Conservation (phyloP, 2,797 vertebrate genomes). For the Pseudomugil tenellus region DNA sequence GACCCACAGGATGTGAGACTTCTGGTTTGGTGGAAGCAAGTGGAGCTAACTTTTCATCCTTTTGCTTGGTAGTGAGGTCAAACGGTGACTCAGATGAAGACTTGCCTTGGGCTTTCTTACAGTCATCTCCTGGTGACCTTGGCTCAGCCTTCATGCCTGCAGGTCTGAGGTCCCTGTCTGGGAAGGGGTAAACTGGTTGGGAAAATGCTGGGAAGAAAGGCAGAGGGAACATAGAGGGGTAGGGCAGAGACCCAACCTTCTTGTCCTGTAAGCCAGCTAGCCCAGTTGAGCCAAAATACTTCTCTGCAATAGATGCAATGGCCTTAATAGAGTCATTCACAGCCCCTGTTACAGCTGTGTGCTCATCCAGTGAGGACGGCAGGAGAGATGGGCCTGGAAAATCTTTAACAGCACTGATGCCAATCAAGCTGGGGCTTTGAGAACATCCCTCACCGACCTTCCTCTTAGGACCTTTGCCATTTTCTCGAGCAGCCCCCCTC, state of each 20-base stretch:
- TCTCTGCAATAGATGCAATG: slow-evolving; percentile 99
- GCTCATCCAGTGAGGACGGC: slow-evolving; percentile 93
- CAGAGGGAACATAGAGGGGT: slow-evolving; percentile 98
- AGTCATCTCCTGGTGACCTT: slow-evolving; percentile 87
- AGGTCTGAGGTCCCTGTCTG: slow-evolving; percentile 92
- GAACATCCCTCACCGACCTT: slow-evolving; percentile 85
- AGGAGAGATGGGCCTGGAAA: slow-evolving; percentile 90
- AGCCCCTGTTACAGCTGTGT: slow-evolving; percentile 95
- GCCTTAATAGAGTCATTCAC: slow-evolving; percentile 99
- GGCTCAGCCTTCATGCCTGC: slow-evolving; percentile 90
- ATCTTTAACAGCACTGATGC: slow-evolving; percentile 90
- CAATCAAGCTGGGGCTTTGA: slow-evolving; percentile 83
- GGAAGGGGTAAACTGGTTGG: slow-evolving; percentile 96
- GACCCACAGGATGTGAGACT: slow-evolving; percentile 80
- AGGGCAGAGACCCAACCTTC: slow-evolving; percentile 94
- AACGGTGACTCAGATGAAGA: slow-evolving; percentile 91
- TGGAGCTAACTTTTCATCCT: slow-evolving; percentile 89
- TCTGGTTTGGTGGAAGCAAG: slow-evolving; percentile 84
- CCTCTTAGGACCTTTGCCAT: slow-evolving; percentile 94
- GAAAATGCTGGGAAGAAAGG: slow-evolving; percentile 99
- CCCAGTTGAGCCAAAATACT: slow-evolving; percentile 99
- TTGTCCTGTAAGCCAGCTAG: slow-evolving; percentile 96
- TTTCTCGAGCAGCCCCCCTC: slow-evolving; percentile 91
- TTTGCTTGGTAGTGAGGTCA: slow-evolving; percentile 97
- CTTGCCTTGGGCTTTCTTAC: slow-evolving; percentile 90